Percentiles rank a stretch among this genome's conserved stretches.
Conservation (phyloP, 2,113 vertebrate genomes). For the Empidonax alnorum region DNA sequence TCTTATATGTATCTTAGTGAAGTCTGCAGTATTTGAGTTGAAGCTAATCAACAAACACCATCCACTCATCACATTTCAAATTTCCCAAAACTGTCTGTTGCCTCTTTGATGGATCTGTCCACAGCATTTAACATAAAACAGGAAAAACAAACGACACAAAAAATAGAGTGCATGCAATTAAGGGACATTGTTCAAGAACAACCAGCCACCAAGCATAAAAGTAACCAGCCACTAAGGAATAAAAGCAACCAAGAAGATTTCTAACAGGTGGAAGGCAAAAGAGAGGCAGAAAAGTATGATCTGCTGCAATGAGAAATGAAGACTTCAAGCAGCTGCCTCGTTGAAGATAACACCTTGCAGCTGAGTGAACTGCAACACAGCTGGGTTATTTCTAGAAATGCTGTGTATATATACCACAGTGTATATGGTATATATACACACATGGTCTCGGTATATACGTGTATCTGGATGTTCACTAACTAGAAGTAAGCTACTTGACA, state of each 20-base stretch:
- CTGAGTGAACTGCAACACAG: conserved; percentile 25
- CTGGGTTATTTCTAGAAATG: conserved; percentile 3
- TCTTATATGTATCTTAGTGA: neutral
- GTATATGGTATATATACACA: neutral
- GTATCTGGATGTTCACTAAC: neutral
- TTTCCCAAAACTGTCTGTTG: neutral
- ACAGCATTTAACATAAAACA: neutral
- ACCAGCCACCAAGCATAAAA: neutral
- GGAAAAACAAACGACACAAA: neutral
- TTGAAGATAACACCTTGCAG: neutral
- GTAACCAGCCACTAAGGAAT: neutral
- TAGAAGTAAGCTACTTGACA: neutral
- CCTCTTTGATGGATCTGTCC: neutral
- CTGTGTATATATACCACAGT: neutral
- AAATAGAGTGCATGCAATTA: neutral
- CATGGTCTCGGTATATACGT: no score
- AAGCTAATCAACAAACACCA: neutral
- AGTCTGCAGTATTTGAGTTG: neutral
- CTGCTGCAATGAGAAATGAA: conserved; percentile 1
- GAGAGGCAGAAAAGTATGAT: neutral
- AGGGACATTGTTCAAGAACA: neutral
- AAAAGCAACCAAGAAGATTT: neutral
- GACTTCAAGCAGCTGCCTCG: conserved; percentile 1
- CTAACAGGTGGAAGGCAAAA: conserved; percentile 10
- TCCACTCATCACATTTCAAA: neutral